Conservation (phyloP, 2,888 invertebrate species). For the Rutpela maculata region DNA sequence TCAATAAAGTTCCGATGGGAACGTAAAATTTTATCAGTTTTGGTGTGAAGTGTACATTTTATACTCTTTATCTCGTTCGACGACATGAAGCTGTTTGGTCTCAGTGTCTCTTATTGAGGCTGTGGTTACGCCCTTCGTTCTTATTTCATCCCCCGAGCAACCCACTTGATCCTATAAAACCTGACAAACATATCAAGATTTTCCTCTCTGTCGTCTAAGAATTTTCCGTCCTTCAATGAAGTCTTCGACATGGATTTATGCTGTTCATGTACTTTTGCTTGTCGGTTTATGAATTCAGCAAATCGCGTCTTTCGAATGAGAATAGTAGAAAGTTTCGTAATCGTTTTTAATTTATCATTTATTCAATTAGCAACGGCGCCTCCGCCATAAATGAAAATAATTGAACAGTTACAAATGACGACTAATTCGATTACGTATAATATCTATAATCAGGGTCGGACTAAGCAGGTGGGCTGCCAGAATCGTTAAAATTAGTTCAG, state of each 20-base stretch:
- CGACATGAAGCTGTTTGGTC: conserved; percentile 61
- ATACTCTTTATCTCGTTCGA: conserved; percentile 59
- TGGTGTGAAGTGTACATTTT: conserved; percentile 59
- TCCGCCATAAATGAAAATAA: too few species aligned
- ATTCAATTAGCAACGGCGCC: too few species aligned
- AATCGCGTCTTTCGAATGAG: not conserved
- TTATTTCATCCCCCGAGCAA: conserved; percentile 55
- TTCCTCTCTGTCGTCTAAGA: conserved; percentile 58
- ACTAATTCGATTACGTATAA: too few species aligned
- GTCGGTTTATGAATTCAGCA: not conserved
- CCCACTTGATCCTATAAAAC: conserved; percentile 72
- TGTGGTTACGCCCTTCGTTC: conserved; percentile 36
- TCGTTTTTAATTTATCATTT: too few species aligned
- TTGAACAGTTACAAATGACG: too few species aligned
- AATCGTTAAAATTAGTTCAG: too few species aligned
- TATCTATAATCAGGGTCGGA: too few species aligned
- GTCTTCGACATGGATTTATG: conserved; percentile 60
- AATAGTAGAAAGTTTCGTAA: too few species aligned
- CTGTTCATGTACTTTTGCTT: conserved; percentile 17
- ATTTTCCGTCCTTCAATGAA: conserved; percentile 56
- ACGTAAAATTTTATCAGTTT: conserved; percentile 37
- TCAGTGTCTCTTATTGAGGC: conserved; percentile 52
- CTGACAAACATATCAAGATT: conserved; percentile 72
- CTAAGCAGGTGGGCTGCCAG: too few species aligned
- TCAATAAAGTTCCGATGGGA: conserved; percentile 16